A percentile compares a stretch with the other conserved stretches of the same genome.
These are phyloP conservation scores for Aramus guarauna DNA, from an alignment of 2,113 vertebrate genomes.

Conservation along the genomic window DNA sequence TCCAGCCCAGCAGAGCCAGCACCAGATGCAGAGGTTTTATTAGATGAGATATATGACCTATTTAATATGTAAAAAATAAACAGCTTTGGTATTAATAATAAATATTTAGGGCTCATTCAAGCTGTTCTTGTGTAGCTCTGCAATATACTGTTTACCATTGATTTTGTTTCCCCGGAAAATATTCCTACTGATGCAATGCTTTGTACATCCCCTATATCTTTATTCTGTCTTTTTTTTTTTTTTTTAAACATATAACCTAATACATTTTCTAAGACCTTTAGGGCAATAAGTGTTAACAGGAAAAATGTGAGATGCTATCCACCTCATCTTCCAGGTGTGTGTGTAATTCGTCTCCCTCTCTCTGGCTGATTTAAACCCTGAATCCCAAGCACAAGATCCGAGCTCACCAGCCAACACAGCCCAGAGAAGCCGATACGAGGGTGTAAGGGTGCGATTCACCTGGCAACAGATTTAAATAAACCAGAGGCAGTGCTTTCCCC, in stretches of 20 bases:
- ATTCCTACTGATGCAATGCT: neutral
- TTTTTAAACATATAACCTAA: neutral
- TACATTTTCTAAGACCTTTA: neutral
- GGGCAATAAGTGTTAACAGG: neutral
- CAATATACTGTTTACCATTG: neutral
- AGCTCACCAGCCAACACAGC: neutral
- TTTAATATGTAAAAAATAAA: slow-evolving; percentile 60
- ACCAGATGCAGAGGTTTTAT: neutral
- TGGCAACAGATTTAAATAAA: neutral
- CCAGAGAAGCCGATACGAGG: rapidly evolving
- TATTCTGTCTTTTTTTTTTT: neutral
- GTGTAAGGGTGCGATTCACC: rapidly evolving
- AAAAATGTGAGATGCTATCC: neutral
- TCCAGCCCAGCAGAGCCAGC: neutral
- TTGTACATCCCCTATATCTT: neutral
- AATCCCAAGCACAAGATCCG: neutral
- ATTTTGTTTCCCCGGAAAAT: neutral
- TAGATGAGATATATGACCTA: slow-evolving; percentile 44
- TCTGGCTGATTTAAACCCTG: neutral
- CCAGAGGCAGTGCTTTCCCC: neutral
- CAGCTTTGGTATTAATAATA: slow-evolving; percentile 59
- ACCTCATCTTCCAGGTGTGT: neutral
- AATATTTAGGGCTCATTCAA: slow-evolving; percentile 44
- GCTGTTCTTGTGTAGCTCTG: neutral
- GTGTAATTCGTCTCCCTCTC: neutral